Evolutionary conservation across 2,797 vertebrate genomes (phyloP).

Genomic region (Fringilla coelebs): DNA sequence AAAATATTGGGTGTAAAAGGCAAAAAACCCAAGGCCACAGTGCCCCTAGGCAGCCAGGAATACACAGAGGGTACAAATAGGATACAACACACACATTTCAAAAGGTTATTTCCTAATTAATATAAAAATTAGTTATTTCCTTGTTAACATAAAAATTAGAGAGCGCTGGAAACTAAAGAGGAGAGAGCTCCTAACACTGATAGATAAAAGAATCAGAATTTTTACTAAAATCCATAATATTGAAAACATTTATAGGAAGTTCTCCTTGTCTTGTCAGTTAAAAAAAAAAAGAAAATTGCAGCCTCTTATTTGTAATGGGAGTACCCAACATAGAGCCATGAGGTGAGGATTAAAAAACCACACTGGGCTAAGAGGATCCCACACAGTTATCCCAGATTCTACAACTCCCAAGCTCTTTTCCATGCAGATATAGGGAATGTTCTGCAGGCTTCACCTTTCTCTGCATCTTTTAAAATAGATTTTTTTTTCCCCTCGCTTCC

Average conservation of each 20-base stretch:
- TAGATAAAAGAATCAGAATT: background rate
- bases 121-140: background rate
- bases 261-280: background rate
- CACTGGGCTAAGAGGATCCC: background rate
- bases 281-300: background rate
- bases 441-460: background rate
- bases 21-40: background rate
- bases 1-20: background rate
- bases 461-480: background rate
- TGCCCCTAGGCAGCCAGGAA: background rate
- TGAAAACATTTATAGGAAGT: background rate
- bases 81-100: rapidly evolving
- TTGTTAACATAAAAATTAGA: too few species aligned
- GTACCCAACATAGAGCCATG: rapidly evolving
- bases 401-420: background rate
- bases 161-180: background rate
- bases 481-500: background rate
- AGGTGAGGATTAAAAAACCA: background rate
- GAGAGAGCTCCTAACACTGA: background rate
- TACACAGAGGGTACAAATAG: background rate
- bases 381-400: rapidly evolving
- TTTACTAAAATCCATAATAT: background rate
- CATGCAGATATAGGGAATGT: background rate
- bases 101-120: background rate
- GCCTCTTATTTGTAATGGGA: background rate